phyloP scores from a whole-genome alignment of 2,797 vertebrate species.

The Xenops minutus region DNA sequence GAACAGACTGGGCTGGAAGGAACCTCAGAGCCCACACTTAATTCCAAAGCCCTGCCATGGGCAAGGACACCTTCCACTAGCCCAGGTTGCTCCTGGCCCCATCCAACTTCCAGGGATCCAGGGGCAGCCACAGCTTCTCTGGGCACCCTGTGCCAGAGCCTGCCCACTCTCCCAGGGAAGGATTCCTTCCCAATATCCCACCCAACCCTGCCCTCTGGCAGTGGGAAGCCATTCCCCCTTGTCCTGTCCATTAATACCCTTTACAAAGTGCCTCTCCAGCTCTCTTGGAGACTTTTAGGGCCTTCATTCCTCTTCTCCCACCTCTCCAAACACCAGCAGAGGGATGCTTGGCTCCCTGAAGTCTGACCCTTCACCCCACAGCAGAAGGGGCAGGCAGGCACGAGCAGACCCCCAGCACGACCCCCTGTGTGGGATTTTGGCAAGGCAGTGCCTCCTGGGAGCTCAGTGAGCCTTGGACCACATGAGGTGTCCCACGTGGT shows the following conservation, averaged over 20 bases:
- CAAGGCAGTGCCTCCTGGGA: background rate
- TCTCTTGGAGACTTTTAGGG: background rate
- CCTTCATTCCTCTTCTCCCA: background rate
- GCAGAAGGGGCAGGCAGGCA: background rate
- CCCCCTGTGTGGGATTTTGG: background rate
- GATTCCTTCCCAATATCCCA: background rate
- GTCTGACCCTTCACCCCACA: background rate
- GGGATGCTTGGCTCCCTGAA: background rate
- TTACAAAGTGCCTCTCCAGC: background rate
- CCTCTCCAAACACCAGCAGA: background rate
- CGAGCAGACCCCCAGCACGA: background rate
- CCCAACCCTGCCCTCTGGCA: background rate
- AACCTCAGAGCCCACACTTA: background rate
- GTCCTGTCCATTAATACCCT: background rate
- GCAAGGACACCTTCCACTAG: background rate
- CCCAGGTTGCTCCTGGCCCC: background rate
- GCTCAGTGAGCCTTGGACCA: background rate
- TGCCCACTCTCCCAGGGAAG: accelerated
- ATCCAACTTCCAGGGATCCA: background rate
- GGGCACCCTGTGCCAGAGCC: background rate
- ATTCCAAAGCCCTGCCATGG: background rate
- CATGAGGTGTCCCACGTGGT: background rate
- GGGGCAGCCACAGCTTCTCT: background rate
- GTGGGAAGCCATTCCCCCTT: background rate
- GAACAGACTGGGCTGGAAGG: background rate